Evolutionary conservation across 2,113 vertebrate genomes (phyloP).

Genomic region (Alethe diademata): DNA sequence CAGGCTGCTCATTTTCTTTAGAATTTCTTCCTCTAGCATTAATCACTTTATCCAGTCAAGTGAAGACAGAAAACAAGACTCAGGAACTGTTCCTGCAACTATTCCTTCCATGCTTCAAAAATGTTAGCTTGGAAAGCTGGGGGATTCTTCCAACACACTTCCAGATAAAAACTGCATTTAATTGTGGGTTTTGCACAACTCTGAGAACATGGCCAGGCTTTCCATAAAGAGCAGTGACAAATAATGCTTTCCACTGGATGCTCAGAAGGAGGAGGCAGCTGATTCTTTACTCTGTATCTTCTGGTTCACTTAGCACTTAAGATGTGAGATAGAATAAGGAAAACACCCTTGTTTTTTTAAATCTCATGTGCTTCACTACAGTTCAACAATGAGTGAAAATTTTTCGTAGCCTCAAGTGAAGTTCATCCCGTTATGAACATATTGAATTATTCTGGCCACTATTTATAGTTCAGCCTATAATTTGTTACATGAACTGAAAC

Average conservation of each 20-base stretch:
- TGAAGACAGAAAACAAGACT: neutral
- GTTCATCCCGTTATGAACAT: neutral
- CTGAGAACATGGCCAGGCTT: neutral
- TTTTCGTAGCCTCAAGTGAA: slow-evolving; percentile 41
- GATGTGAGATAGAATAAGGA: neutral
- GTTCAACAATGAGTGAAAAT: neutral
- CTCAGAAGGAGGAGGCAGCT: rapidly evolving
- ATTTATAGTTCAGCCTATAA: slow-evolving; percentile 22
- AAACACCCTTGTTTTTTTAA: neutral
- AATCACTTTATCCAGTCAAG: neutral
- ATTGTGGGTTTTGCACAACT: neutral
- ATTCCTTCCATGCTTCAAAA: neutral
- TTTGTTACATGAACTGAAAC: slow-evolving; percentile 21
- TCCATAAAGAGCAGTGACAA: neutral
- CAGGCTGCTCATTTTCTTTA: neutral
- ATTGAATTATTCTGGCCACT: slow-evolving; percentile 7
- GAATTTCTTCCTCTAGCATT: neutral
- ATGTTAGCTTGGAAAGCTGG: neutral
- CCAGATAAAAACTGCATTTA: neutral
- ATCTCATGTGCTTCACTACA: neutral
- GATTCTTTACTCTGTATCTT: neutral
- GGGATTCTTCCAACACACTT: neutral
- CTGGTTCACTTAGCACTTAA: neutral
- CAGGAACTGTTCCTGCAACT: neutral
- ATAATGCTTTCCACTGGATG: neutral